These are phyloP conservation scores for Elgaria multicarinata DNA, from an alignment of 2,113 vertebrate species.

Conservation along the genomic window DNA sequence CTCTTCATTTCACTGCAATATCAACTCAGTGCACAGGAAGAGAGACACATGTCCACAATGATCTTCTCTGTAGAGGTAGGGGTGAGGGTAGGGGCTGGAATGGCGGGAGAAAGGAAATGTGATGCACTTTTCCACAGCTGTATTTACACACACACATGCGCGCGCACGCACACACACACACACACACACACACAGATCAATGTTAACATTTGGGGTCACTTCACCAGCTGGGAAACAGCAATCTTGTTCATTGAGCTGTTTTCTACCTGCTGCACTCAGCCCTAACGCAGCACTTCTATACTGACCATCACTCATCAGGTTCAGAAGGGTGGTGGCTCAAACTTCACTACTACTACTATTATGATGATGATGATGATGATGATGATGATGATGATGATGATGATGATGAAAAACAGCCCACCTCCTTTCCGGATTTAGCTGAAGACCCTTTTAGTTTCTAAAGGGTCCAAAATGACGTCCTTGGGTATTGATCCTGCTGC, in stretches of 20 bases:
- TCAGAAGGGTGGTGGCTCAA: neutral
- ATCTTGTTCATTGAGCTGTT: neutral
- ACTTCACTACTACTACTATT: too few species aligned
- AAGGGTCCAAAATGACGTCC: neutral
- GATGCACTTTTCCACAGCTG: neutral
- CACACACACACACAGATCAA: neutral
- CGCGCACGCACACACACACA: too few species aligned
- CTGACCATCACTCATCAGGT: neutral
- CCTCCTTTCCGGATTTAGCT: neutral
- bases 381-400: too few species aligned
- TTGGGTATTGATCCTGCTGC: too few species aligned
- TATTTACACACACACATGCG: neutral
- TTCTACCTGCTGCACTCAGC: neutral
- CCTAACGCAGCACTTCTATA: neutral
- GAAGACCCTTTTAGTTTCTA: neutral
- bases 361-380: too few species aligned
- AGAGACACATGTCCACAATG: slow-evolving; percentile 16
- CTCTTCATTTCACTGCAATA: slow-evolving; percentile 52
- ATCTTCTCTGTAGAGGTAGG: neutral
- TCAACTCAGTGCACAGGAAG: neutral
- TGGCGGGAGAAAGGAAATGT: neutral
- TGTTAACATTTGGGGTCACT: neutral
- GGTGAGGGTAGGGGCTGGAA: neutral
- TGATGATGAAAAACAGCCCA: neutral
- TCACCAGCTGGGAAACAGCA: slow-evolving; percentile 1